phyloP scores from a whole-genome alignment of 2,797 vertebrate species.

The Geotria australis region DNA sequence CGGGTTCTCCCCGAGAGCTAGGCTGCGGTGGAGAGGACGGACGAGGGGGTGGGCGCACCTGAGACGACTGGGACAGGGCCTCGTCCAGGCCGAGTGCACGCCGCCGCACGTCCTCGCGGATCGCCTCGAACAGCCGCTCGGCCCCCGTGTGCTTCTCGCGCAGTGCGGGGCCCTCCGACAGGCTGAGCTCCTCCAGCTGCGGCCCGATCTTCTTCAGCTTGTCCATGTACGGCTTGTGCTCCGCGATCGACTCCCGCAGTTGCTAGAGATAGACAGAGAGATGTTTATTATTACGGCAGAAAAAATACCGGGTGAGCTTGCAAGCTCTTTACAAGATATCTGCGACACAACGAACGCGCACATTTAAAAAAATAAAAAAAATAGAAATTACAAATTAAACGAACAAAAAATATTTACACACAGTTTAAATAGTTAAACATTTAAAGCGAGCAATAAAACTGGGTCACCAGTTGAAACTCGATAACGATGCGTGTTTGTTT shows the following conservation, averaged over 20 bases:
- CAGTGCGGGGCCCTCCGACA: conserved; percentile 40
- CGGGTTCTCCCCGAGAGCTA: too few species aligned
- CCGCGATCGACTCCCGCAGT: conserved; percentile 67
- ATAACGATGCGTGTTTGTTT: too few species aligned
- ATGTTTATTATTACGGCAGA: too few species aligned
- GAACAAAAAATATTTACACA: background rate
- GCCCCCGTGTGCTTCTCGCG: conserved; percentile 34
- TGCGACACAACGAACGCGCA: too few species aligned
- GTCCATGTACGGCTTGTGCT: conserved; percentile 94
- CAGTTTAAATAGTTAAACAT: background rate
- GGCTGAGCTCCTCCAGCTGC: conserved; percentile 53
- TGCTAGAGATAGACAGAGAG: conserved; percentile 27
- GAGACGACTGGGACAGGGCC: conserved; percentile 61
- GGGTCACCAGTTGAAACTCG: too few species aligned
- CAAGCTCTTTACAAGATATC: too few species aligned
- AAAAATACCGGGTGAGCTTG: too few species aligned
- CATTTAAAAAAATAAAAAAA: too few species aligned
- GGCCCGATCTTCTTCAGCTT: conserved; percentile 92
- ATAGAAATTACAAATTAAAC: too few species aligned
- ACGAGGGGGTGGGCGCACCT: conserved; percentile 23
- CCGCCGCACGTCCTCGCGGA: conserved; percentile 71
- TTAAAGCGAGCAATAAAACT: too few species aligned
- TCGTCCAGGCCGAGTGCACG: conserved; percentile 50
- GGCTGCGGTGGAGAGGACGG: too few species aligned
- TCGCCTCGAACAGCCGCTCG: conserved; percentile 33